Percentiles rank a stretch among this genome's conserved stretches.
Conservation (phyloP, 2,797 vertebrate species). For the Erpetoichthys calabaricus region DNA sequence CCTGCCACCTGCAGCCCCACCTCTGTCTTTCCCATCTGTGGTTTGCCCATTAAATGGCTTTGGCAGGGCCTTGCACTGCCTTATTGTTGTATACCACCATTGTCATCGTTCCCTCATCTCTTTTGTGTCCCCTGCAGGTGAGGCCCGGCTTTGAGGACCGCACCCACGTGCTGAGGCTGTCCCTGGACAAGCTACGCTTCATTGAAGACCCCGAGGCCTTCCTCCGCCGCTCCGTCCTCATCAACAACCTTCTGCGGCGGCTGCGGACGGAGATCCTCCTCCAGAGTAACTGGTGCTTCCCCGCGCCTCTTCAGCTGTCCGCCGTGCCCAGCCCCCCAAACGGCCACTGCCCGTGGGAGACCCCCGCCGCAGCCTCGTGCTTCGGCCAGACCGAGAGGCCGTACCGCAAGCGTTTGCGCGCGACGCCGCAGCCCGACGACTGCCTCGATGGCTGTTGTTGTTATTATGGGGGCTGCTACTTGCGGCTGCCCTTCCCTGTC, state of each 20-base stretch:
- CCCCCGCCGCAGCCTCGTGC: slow-evolving; percentile 29
- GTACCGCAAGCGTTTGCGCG: slow-evolving; percentile 71
- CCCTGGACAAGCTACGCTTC: slow-evolving; percentile 87
- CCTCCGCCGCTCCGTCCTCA: slow-evolving; percentile 82
- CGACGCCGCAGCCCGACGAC: slow-evolving; percentile 61
- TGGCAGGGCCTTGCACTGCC: background rate
- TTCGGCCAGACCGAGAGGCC: slow-evolving; percentile 54
- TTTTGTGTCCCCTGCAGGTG: slow-evolving; percentile 41
- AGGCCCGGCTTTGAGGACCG: slow-evolving; percentile 79
- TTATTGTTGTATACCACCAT: slow-evolving; percentile 11
- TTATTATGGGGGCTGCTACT: slow-evolving; percentile 74
- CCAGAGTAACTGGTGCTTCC: slow-evolving; percentile 88
- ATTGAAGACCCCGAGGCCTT: slow-evolving; percentile 90
- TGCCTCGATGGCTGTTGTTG: slow-evolving; percentile 79
- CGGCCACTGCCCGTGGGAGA: slow-evolving; percentile 9
- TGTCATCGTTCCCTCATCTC: slow-evolving; percentile 4
- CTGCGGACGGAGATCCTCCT: slow-evolving; percentile 81
- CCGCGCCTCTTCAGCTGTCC: slow-evolving; percentile 32
- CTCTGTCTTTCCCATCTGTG: too few species aligned
- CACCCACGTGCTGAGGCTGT: slow-evolving; percentile 82
- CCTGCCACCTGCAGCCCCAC: too few species aligned
- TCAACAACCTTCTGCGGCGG: slow-evolving; percentile 86
- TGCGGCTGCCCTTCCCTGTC: slow-evolving; percentile 72
- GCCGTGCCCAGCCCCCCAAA: slow-evolving; percentile 11
- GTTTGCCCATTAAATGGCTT: too few species aligned